phyloP scores from a whole-genome alignment of 2,888 invertebrate genomes.

The Fragum sueziense region DNA sequence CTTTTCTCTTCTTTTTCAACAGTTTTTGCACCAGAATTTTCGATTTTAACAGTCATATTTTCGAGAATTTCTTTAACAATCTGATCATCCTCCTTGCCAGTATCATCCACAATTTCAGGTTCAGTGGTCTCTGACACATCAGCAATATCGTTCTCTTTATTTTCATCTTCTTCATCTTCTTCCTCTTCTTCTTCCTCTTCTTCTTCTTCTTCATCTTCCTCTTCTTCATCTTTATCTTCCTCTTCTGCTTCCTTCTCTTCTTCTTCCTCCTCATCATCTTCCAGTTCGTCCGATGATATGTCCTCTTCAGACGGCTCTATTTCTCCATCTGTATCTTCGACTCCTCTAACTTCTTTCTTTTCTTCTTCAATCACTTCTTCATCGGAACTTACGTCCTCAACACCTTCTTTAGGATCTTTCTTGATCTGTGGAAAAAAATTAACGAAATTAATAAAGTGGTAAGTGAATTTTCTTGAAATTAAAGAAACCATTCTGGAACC shows the following conservation, averaged over 20 bases:
- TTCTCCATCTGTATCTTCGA: constrained; percentile 37
- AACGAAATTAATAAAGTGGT: no score
- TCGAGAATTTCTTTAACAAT: constrained; percentile 51
- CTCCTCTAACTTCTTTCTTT: constrained; percentile 6
- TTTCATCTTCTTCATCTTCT: constrained; percentile 20
- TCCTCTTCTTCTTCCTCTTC: constrained; percentile 18
- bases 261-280: constrained; percentile 36
- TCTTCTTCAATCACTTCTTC: no score
- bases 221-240: constrained; percentile 56
- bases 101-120: constrained; percentile 40
- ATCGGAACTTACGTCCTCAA: no score
- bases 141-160: neutral
- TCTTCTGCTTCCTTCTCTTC: constrained; percentile 56
- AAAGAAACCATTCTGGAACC: no score
- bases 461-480: no score
- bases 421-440: no score
- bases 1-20: constrained; percentile 21
- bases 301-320: neutral
- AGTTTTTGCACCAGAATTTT: constrained; percentile 22
- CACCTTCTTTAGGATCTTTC: no score
- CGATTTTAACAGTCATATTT: constrained; percentile 53
- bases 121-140: constrained; percentile 29
- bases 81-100: constrained; percentile 43
- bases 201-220: constrained; percentile 24
- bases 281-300: constrained; percentile 61